Evolutionary conservation across 2,888 invertebrate species (phyloP), one percentile per base, ranked within the genome.

Genomic region (Rutpela maculata): DNA sequence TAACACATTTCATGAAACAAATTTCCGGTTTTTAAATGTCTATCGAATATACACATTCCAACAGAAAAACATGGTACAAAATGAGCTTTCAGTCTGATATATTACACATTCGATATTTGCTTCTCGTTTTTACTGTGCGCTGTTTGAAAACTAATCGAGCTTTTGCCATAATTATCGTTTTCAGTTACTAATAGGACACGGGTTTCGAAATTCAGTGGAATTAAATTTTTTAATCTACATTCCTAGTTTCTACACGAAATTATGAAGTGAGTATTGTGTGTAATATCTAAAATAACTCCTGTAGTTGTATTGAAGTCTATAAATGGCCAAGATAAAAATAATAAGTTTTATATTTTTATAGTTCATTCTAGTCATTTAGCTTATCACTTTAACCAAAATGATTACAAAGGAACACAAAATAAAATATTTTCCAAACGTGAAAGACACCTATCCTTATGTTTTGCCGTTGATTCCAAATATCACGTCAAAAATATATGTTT

Each of bases 1-100:
- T 81, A 82, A 80, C 82, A 81, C 82, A 82, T 84, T 82, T 81
- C 84, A 81, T 82, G 83, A 78, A 84, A 85, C 83, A 84, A 82
- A 85, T 84, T 84, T 85, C 85, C 85, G 84, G 82, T 79, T 83
- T 84, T 85, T 81, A 84, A 83, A 84, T 82, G 84, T 83, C 82
- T 83, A 81, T 85, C 85, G 82, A 76, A 77, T 73, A 71, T 78
- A 77, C 77, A 80, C 76, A 74, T 79, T 82, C 78, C 78, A 69
- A 75, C 82, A 75, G 78, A 82, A 80, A 80, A 79, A 80, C 76
- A 74, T 56, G 74, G 79, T 79, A 81, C 78, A 76, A 78, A 82
- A 83, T 81, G 81, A 81, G 80, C 80, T 80, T 81, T 81, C 68
- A 77, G 59, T 63, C 67, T 81, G 82, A 83, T 83, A 77, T 81